These are phyloP conservation scores for Bagarius yarrelli DNA, from an alignment of 2,113 vertebrate genomes.

Conservation along the genomic window DNA sequence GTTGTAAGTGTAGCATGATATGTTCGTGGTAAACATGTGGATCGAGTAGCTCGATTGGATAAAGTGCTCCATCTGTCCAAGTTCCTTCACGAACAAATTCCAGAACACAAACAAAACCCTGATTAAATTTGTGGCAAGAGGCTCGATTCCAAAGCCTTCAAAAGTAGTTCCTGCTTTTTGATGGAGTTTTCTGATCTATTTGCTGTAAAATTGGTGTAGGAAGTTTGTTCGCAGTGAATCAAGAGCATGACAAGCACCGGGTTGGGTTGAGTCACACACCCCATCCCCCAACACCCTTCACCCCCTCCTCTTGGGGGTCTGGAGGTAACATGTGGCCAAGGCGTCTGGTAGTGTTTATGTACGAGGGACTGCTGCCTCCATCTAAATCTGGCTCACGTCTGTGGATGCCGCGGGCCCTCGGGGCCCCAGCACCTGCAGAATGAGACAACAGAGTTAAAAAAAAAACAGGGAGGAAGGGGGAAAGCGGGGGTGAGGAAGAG, in stretches of 20 bases:
- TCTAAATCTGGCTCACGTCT: conserved; percentile 47
- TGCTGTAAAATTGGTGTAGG: conserved; percentile 33
- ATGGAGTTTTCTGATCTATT: conserved; percentile 34
- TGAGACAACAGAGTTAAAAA: conserved; percentile 52
- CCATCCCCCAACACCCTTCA: too few species aligned
- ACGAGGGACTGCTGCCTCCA: conserved; percentile 36
- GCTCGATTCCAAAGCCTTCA: conserved; percentile 13
- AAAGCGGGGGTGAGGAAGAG: neutral
- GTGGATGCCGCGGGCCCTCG: conserved; percentile 55
- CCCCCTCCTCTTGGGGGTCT: conserved; percentile 23
- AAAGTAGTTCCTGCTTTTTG: conserved; percentile 14
- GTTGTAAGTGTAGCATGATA: conserved; percentile 11
- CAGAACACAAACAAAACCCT: conserved; percentile 28
- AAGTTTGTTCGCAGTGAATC: conserved; percentile 30
- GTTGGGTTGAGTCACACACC: conserved; percentile 43
- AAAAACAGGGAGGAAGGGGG: conserved; percentile 14
- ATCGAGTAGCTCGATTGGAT: neutral
- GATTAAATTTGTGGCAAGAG: conserved; percentile 33
- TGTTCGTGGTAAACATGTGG: neutral
- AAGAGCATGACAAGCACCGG: conserved; percentile 31
- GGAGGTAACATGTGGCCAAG: conserved; percentile 49
- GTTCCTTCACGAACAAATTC: conserved; percentile 23
- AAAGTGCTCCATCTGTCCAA: conserved; percentile 10
- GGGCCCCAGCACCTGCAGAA: conserved; percentile 59
- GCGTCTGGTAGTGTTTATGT: conserved; percentile 57